A percentile compares a stretch with the other conserved stretches of the same genome.
These are phyloP conservation scores for Ormyrus pomaceus DNA, from an alignment of 2,888 invertebrate species.

Conservation along the genomic window DNA sequence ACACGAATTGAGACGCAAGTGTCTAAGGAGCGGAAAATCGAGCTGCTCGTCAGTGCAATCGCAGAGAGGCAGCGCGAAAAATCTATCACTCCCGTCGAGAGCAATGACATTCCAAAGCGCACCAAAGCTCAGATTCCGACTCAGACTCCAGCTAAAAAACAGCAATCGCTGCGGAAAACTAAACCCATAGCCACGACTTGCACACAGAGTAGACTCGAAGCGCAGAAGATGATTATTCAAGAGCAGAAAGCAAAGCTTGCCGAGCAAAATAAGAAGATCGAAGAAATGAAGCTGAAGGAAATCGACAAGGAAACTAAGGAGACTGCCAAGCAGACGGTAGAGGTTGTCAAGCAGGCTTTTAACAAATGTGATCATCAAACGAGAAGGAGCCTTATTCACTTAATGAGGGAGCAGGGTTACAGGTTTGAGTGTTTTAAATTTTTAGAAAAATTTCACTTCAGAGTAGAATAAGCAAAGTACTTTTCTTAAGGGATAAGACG, in stretches of 20 bases:
- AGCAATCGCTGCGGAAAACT: not conserved
- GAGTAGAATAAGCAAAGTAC: slow-evolving; percentile 70
- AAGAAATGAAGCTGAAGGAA: slow-evolving; percentile 84
- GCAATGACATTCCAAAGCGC: slow-evolving; percentile 44
- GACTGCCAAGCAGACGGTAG: slow-evolving; percentile 77
- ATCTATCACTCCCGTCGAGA: slow-evolving; percentile 33
- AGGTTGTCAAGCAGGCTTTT: slow-evolving; percentile 79
- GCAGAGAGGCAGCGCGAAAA: slow-evolving; percentile 65
- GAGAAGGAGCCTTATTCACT: slow-evolving; percentile 65
- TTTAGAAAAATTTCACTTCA: not conserved
- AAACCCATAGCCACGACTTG: not conserved
- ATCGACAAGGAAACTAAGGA: slow-evolving; percentile 79
- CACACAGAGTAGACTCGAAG: slow-evolving; percentile 71
- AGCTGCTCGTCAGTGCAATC: slow-evolving; percentile 68
- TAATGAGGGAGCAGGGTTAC: slow-evolving; percentile 67
- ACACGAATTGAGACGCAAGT: slow-evolving; percentile 58
- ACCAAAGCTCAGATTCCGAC: too few species aligned
- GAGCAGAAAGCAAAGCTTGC: slow-evolving; percentile 83
- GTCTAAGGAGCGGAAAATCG: slow-evolving; percentile 68
- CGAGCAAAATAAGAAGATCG: slow-evolving; percentile 84
- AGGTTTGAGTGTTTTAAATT: slow-evolving; percentile 21
- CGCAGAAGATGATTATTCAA: slow-evolving; percentile 85
- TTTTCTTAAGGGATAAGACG: slow-evolving; percentile 62
- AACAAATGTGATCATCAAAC: slow-evolving; percentile 73
- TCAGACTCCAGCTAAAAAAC: too few species aligned